A percentile compares a stretch with the other conserved stretches of the same genome.
Conservation (phyloP, 1,140 invertebrate genomes). For the Helicoverpa zea region DNA sequence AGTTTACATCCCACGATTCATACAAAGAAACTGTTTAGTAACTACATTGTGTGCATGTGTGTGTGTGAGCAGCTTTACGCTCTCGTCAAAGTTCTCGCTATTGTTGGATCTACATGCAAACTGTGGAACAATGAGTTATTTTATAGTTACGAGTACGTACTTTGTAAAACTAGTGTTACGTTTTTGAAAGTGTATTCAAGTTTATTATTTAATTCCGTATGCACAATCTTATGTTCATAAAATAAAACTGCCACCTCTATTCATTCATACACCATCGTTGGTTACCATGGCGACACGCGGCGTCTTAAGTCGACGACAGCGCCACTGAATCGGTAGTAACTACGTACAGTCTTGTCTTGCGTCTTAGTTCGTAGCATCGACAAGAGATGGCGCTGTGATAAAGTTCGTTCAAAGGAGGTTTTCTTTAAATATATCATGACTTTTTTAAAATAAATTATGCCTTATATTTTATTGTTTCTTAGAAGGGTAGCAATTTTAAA, state of each 20-base stretch:
- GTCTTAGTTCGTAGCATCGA: slow-evolving; percentile 11
- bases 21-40: slow-evolving; percentile 2
- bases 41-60: slow-evolving; percentile 1
- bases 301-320: slow-evolving; percentile 29
- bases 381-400: slow-evolving; percentile 10
- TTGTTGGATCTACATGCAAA: slow-evolving; percentile 10
- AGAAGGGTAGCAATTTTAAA: too few species aligned
- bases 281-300: slow-evolving; percentile 1
- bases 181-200: too few species aligned
- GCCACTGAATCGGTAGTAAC: not conserved
- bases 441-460: too few species aligned
- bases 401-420: not conserved
- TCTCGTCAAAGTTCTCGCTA: not conserved
- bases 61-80: not conserved
- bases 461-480: too few species aligned
- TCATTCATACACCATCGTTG: not conserved
- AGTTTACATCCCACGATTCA: not conserved
- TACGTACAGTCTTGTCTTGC: slow-evolving; percentile 10
- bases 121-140: slow-evolving; percentile 2
- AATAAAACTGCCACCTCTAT: not conserved
- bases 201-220: too few species aligned
- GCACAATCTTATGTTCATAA: too few species aligned
- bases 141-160: slow-evolving; percentile 2
- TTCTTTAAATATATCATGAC: too few species aligned
- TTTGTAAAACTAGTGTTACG: not conserved